Base-by-base conservation (phyloP, 2,888 invertebrate species). In the Noctua fimbriata region DNA sequence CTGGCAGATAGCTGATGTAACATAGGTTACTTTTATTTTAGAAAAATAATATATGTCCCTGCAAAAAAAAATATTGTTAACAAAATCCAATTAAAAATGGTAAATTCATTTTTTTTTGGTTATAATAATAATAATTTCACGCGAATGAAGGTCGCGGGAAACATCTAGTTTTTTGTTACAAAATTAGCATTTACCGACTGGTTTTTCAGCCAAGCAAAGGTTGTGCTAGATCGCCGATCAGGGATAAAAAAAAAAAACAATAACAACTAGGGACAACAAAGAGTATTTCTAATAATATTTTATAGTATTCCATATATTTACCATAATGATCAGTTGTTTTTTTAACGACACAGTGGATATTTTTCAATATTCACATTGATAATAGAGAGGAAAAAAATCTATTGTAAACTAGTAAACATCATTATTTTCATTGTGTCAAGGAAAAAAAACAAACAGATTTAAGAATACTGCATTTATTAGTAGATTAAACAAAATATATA, bases 381-480 rank as follows among this genome's bases (percentile, higher is more conserved):
- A 83, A 87, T 69, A 80, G 65, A 2, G 32, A 84, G 85, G 87
- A 81, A 87, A 85, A 49, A 65, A 41, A 24, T 9, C 21, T 12
- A 67, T 67, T 66, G 24, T 71, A 60, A 69, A 67, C 75, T 75
- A 82, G 52, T 73, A 83, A 73, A 80, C 76, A 79, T 84, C 32
- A 74, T 79, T 84, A 84, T 85, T 73, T 79, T 73, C 6, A 76
- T 76, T 69, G 44, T 66, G 16, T 76, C 58, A 65, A 84, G 80
- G 84, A 79, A 87, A 41, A 41, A 36, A 85, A 83, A 72, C 49
- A 79, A 66, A 41, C 18, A 32, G 18, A 72, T 65, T 79, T 73
- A 52, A 58, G 69, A 83, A 83, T 65, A 69, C 24, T 58, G 55
- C 49, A 73, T 16, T 44, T 44, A 69, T 71, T 71, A 65, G 4